Percentiles rank a stretch among this genome's conserved stretches.
Conservation (phyloP, 2,113 vertebrate species). For the Oophaga pumilio region DNA sequence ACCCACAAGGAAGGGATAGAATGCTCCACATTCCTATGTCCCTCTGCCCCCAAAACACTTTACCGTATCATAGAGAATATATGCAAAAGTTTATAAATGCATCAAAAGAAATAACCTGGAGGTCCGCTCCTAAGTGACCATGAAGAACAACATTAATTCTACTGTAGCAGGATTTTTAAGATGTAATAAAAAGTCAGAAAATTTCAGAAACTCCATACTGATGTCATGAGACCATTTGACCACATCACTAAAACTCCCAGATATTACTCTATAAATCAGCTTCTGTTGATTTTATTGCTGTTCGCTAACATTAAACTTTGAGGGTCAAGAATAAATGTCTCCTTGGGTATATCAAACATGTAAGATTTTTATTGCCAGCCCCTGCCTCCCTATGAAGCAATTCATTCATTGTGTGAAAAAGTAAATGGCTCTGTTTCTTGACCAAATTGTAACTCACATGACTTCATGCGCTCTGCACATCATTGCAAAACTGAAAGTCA, state of each 20-base stretch:
- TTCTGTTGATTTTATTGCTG: constrained; percentile 43
- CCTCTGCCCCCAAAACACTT: neutral
- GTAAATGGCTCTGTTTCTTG: constrained; percentile 29
- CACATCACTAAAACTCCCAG: constrained; percentile 11
- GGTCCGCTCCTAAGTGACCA: neutral
- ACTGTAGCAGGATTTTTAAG: neutral
- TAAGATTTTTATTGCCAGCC: constrained; percentile 43
- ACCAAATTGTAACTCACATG: constrained; percentile 11
- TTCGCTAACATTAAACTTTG: constrained; percentile 50
- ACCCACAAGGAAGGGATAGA: constrained; percentile 36
- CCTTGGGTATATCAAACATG: constrained; percentile 53
- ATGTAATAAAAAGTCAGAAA: neutral
- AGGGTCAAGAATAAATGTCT: constrained; percentile 49
- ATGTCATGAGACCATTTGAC: constrained; percentile 36
- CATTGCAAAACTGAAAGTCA: constrained; percentile 7
- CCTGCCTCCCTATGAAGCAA: constrained; percentile 38
- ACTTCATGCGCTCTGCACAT: neutral
- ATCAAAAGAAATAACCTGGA: neutral
- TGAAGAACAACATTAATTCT: neutral
- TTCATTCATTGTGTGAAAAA: constrained; percentile 36
- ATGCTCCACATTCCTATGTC: constrained; percentile 52
- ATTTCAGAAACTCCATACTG: neutral
- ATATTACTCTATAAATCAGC: constrained; percentile 53
- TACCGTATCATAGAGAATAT: neutral
- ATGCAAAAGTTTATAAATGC: neutral